These are phyloP conservation scores for Notarius quadriscutis DNA, from an alignment of 2,113 vertebrate genomes.

Conservation along the genomic window DNA sequence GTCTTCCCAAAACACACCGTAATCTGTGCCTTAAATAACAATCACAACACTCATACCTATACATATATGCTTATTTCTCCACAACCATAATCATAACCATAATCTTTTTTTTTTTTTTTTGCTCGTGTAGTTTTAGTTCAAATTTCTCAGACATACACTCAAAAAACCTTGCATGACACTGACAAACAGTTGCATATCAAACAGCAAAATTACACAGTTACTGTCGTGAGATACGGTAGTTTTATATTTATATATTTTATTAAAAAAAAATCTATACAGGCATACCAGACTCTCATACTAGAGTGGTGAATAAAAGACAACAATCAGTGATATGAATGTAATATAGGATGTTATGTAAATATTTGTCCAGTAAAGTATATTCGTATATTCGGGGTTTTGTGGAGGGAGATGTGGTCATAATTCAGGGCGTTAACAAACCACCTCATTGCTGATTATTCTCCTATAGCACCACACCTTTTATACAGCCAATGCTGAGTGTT, in stretches of 20 bases:
- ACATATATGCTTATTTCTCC: conserved; percentile 29
- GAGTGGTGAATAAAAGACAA: not conserved
- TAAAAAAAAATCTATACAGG: conserved; percentile 36
- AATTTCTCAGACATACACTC: conserved; percentile 39
- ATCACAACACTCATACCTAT: conserved; percentile 43
- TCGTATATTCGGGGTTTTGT: not conserved
- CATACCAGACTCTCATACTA: conserved; percentile 28
- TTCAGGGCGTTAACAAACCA: not conserved
- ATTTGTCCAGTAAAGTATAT: not conserved
- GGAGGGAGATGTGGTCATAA: not conserved
- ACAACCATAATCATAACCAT: conserved; percentile 22
- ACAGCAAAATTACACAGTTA: conserved; percentile 55
- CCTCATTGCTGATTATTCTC: not conserved
- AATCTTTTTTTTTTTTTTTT: conserved; percentile 2
- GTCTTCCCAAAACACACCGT: not conserved
- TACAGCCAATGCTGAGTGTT: not conserved
- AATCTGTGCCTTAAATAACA: conserved; percentile 38
- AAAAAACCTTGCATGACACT: conserved; percentile 50
- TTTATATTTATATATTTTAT: conserved; percentile 40
- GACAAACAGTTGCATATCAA: conserved; percentile 59
- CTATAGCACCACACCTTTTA: not conserved
- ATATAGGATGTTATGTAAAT: not conserved
- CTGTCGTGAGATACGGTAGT: conserved; percentile 43
- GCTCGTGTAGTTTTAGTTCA: conserved; percentile 27
- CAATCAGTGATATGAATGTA: conserved; percentile 21